Evolutionary conservation across 2,888 invertebrate species (phyloP), one percentile per base, ranked within the genome.

Genomic region (Netelia inedita): DNA sequence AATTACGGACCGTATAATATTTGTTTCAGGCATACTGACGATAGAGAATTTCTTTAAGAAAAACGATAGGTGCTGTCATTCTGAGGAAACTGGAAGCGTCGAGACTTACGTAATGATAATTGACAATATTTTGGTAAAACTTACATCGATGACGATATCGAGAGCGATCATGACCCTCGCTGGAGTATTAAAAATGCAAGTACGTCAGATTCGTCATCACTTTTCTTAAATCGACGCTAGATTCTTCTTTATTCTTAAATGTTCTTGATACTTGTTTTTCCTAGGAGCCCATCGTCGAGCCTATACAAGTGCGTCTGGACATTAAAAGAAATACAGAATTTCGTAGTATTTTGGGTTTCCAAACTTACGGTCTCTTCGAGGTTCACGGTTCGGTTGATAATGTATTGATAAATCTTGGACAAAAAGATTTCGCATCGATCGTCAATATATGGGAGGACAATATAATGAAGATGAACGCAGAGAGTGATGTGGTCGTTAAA

Each of bases 21-120:
- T 59, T 65, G 43, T 68, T 28, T 71, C 94, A 95, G 97, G 97
- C 69, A 96, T 97, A 90, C 94, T 98, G n/a, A 95, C 95, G 8
- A 96, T 97, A 28, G 97, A 97, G 92, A 98, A 98, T 92, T 97
- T 97, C 94, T 97, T 97, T 94, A 96, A 96, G 90, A 95, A 95
- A 84, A 91, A 95, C 63, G 95, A 95, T 2, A 89, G 84, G 71
- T 50, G 10, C 28, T 76, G 75, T 2, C 65, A 35, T 72, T 65
- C 61, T 80, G 78, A 86, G 1, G 88, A 88, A 8, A 71, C 79
- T 9, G 88, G 86, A 61, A 72, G 11, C 10, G 72, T 46, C 61
- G 83, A 83, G 14, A 21, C 73, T 69, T 78, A 80, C 50, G 53
- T 61, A 11, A 87, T 87, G 55, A 94, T 96, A 28, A 95, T 96